These are phyloP conservation scores for Euplagia quadripunctaria DNA, from an alignment of 2,888 invertebrate genomes.

Conservation along the genomic window DNA sequence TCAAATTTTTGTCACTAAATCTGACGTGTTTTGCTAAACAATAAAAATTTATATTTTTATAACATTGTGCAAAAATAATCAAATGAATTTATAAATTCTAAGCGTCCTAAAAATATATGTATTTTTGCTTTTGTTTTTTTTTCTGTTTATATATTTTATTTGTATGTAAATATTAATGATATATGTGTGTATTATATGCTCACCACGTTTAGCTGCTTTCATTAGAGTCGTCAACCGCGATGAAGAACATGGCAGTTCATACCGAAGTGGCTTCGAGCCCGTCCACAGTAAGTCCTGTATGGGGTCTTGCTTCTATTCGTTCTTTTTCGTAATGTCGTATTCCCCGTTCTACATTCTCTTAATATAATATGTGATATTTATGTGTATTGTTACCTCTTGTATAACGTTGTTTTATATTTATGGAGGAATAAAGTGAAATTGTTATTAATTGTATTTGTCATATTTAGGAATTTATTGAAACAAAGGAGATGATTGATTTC, in stretches of 20 bases:
- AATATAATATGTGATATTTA: constrained; percentile 3
- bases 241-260: constrained; percentile 63
- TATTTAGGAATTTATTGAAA: background rate
- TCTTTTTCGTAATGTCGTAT: constrained; percentile 37
- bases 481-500: background rate
- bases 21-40: background rate
- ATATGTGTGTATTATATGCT: constrained; percentile 68
- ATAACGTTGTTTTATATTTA: constrained; percentile 28
- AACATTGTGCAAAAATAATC: constrained; percentile 2
- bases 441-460: background rate
- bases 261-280: constrained; percentile 60
- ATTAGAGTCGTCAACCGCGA: constrained; percentile 74
- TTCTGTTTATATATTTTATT: constrained; percentile 20
- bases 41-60: background rate
- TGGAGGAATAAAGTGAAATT: background rate
- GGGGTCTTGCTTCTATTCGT: constrained; percentile 29
- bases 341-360: constrained; percentile 17
- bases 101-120: constrained; percentile 27
- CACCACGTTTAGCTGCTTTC: constrained; percentile 77
- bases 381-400: constrained; percentile 37
- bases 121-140: constrained; percentile 33
- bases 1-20: constrained; percentile 30
- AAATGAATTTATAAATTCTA: constrained; percentile 14
- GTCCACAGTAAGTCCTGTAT: constrained; percentile 73
- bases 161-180: constrained; percentile 55